Evolutionary conservation across 2,888 invertebrate genomes (phyloP).

Genomic region (Phalera bucephala): DNA sequence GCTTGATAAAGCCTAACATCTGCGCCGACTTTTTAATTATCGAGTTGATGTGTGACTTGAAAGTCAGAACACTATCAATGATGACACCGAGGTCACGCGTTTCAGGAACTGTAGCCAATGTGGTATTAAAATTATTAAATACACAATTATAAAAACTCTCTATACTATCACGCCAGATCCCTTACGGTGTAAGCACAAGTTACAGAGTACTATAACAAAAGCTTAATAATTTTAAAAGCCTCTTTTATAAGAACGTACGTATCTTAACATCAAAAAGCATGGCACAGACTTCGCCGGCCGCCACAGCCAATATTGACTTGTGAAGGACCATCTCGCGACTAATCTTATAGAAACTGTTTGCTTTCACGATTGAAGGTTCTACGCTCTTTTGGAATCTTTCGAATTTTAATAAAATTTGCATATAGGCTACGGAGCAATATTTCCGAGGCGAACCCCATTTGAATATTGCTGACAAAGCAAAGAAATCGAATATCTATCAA

Average conservation of each 20-base stretch:
- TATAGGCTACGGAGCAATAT: constrained; percentile 74
- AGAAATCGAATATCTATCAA: constrained; percentile 49
- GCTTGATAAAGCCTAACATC: no score
- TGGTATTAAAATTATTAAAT: no score
- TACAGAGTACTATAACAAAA: background rate
- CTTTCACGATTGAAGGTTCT: constrained; percentile 70
- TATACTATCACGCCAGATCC: no score
- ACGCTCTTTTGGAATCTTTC: constrained; percentile 68
- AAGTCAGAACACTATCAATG: no score
- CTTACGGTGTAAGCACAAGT: no score
- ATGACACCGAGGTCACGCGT: no score
- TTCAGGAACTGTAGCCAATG: no score
- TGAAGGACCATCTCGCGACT: constrained; percentile 68
- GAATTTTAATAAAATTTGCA: constrained; percentile 75
- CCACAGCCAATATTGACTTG: constrained; percentile 69
- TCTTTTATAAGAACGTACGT: constrained; percentile 21
- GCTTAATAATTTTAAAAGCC: constrained; percentile 27
- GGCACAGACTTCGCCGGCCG: constrained; percentile 34
- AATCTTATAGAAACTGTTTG: constrained; percentile 80
- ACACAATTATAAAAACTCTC: no score
- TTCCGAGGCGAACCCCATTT: constrained; percentile 65
- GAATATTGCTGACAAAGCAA: constrained; percentile 70
- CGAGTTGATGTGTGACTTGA: no score
- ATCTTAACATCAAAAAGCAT: constrained; percentile 25
- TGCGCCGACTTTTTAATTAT: no score